phyloP scores from a whole-genome alignment of 2,797 vertebrate genomes.

The Dipus sagitta region DNA sequence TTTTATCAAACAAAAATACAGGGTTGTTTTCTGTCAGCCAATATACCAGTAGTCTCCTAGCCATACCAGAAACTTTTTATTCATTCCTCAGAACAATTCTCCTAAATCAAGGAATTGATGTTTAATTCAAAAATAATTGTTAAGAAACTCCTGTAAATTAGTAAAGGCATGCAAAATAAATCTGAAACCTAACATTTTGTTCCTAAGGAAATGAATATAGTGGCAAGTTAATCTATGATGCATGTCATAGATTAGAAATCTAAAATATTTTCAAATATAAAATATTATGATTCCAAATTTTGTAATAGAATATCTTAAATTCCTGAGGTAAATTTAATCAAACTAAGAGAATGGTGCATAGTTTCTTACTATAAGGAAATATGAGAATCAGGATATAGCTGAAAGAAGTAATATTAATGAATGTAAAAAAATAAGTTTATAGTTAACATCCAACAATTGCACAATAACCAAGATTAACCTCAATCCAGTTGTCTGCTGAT shows the following conservation, averaged over 20 bases:
- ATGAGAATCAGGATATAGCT: not conserved
- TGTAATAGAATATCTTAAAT: constrained; percentile 25
- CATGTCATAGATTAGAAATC: not conserved
- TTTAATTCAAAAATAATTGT: not conserved
- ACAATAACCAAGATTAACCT: not conserved
- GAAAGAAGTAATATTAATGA: not conserved
- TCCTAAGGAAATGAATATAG: not conserved
- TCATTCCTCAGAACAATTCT: not conserved
- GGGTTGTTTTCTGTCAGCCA: not conserved
- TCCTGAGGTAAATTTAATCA: not conserved
- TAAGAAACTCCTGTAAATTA: not conserved
- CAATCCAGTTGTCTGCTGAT: not conserved
- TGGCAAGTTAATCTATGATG: not conserved
- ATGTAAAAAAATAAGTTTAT: not conserved
- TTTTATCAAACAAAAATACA: not conserved
- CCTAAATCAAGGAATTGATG: not conserved
- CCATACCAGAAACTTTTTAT: not conserved
- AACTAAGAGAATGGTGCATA: not conserved
- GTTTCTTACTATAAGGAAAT: not conserved
- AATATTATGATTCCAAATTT: not conserved
- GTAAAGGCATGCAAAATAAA: not conserved
- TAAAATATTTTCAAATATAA: not conserved
- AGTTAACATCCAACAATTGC: not conserved
- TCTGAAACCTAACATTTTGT: not conserved
- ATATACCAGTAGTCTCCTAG: not conserved